phyloP scores from a whole-genome alignment of 2,113 vertebrate species.

The Onychostoma macrolepis region DNA sequence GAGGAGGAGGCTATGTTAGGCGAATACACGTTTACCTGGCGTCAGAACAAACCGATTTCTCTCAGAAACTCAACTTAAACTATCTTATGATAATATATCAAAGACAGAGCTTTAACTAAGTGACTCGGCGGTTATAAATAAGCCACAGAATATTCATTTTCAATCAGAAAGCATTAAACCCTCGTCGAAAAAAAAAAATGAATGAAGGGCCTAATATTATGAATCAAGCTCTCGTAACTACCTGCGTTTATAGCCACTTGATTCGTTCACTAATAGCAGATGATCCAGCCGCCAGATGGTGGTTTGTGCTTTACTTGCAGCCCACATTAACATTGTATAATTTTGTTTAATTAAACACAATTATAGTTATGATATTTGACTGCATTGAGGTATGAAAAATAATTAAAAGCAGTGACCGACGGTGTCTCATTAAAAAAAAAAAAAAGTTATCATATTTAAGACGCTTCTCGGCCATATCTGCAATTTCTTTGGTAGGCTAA shows the following conservation, averaged over 20 bases:
- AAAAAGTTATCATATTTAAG: background rate
- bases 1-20: background rate
- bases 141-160: background rate
- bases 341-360: background rate
- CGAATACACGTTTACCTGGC: background rate
- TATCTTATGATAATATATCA: background rate
- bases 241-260: conserved; percentile 16
- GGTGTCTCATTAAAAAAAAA: background rate
- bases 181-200: background rate
- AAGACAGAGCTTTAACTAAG: background rate
- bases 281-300: conserved; percentile 21
- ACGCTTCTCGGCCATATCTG: background rate
- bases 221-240: background rate
- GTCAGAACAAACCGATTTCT: background rate
- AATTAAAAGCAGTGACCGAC: background rate
- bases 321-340: background rate
- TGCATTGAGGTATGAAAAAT: background rate
- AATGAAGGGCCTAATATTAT: conserved; percentile 16
- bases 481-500: background rate
- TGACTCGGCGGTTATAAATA: background rate
- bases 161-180: background rate
- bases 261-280: conserved; percentile 15
- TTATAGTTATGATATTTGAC: background rate
- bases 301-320: background rate
- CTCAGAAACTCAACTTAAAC: background rate